A percentile compares a stretch with the other conserved stretches of the same genome.
Conservation (phyloP, 2,797 vertebrate genomes). For the Smutsia gigantea region DNA sequence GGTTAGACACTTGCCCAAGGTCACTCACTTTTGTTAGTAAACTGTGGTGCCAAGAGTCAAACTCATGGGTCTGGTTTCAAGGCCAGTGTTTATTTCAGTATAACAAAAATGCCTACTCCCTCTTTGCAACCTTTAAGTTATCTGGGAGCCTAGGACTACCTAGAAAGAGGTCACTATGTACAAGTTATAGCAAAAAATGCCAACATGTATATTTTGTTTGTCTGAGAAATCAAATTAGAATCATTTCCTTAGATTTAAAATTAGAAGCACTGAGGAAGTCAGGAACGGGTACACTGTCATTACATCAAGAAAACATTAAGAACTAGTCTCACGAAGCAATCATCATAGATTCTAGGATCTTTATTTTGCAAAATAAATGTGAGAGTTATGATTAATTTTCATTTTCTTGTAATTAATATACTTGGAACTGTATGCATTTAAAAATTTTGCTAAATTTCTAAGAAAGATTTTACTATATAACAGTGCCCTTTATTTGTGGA, state of each 20-base stretch:
- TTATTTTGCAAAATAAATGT: conserved; percentile 39
- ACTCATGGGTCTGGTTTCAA: not conserved
- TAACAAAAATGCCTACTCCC: not conserved
- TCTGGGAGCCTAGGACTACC: not conserved
- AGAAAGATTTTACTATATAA: conserved; percentile 1
- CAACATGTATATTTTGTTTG: not conserved
- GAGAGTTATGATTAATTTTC: conserved; percentile 42
- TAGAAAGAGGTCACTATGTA: not conserved
- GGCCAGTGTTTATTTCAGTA: not conserved
- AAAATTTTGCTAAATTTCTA: not conserved
- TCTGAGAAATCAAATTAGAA: conserved; percentile 50
- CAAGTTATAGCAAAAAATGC: not conserved
- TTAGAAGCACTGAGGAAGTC: conserved; percentile 37
- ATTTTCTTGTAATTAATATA: not conserved
- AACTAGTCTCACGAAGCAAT: conserved; percentile 15
- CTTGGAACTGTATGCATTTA: not conserved
- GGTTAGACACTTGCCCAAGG: not conserved
- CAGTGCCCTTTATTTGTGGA: not conserved
- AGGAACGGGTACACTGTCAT: not conserved
- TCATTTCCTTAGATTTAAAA: not conserved
- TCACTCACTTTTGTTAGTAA: not conserved
- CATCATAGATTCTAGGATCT: not conserved
- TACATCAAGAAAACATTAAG: conserved; percentile 44
- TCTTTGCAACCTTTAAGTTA: not conserved
- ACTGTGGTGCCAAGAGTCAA: not conserved